These are phyloP conservation scores for Calephelis virginiensis DNA, from an alignment of 1,140 invertebrate species.

Conservation along the genomic window DNA sequence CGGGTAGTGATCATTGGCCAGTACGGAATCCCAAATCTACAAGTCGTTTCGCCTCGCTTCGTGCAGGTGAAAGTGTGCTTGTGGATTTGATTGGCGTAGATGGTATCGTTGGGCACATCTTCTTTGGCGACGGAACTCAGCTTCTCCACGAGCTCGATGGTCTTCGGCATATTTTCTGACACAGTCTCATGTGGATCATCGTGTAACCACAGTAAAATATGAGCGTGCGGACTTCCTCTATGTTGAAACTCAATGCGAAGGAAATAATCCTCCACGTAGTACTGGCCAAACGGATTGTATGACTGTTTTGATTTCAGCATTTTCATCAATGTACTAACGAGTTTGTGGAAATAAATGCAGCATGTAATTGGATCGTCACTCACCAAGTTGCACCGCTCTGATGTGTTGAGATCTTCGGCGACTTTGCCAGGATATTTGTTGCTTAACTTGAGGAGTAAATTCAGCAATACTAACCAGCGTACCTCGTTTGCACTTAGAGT, in stretches of 20 bases:
- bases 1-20: constrained; percentile 48
- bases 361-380: constrained; percentile 46
- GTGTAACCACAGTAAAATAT: constrained; percentile 56
- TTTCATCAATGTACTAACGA: constrained; percentile 42
- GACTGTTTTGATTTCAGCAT: constrained; percentile 45
- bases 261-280: constrained; percentile 46
- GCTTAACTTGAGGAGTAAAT: constrained; percentile 42
- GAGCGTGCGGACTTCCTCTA: constrained; percentile 50
- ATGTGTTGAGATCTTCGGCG: constrained; percentile 40
- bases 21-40: constrained; percentile 42
- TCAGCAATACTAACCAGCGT: constrained; percentile 40
- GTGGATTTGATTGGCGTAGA: constrained; percentile 49
- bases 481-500: constrained; percentile 49
- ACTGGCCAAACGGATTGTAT: constrained; percentile 46
- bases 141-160: constrained; percentile 46
- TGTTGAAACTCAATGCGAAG: constrained; percentile 51
- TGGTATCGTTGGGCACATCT: constrained; percentile 38
- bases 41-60: constrained; percentile 44
- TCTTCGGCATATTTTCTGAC: constrained; percentile 53
- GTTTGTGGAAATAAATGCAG: constrained; percentile 46
- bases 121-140: constrained; percentile 43
- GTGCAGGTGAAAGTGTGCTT: constrained; percentile 53
- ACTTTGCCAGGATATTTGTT: constrained; percentile 42
- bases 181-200: constrained; percentile 43
- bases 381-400: constrained; percentile 40